Evolutionary conservation across 2,113 vertebrate genomes (phyloP), one percentile per base, ranked within the genome.

Genomic region (Piprites chloris): DNA sequence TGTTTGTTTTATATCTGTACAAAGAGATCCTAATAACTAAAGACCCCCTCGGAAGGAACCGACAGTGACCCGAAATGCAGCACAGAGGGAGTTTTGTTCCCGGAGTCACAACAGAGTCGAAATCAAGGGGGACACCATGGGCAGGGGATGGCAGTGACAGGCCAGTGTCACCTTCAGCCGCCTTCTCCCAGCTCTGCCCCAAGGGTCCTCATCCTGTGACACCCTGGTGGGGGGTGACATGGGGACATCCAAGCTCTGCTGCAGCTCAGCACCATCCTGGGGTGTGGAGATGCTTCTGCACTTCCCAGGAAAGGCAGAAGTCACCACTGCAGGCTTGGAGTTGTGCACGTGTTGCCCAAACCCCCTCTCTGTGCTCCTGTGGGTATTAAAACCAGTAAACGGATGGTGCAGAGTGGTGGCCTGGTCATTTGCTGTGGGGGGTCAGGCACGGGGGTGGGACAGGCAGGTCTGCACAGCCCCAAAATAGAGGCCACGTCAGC

Each of bases 331-430:
- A n/a, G 69, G 30, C 41, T 68, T 4, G 5, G 68, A 27, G 44
- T 30, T 6, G 49, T 12, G 50, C 2, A 1, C 0, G 0, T 4
- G 6, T 15, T 4, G 0, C 46, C 50, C 78, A 30, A 37, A 3
- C 2, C 5, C 13, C 19, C 7, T 4, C 32, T 13, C 52, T 6
- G 35, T 35, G 66, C 49, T 59, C n/a, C 91, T 22, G 44, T 15
- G 87, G 80, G 49, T 72, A 61, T 90, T 72, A 92, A 95, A 95
- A 74, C 42, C 49, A 39, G 62, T 50, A 27, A 66, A 58, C 0
- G 10, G 50, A 14, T 7, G 61, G 85, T 4, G 3, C 10, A 3
- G 69, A 59, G 65, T 2, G 14, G 39, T 35, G 67, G 26, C 24
- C 33, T 74, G 28, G 61, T 78, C 59, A 47, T 56, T 33, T 2